Evolutionary conservation across 2,888 invertebrate species (phyloP).

Genomic region (Druceiella hillmani): DNA sequence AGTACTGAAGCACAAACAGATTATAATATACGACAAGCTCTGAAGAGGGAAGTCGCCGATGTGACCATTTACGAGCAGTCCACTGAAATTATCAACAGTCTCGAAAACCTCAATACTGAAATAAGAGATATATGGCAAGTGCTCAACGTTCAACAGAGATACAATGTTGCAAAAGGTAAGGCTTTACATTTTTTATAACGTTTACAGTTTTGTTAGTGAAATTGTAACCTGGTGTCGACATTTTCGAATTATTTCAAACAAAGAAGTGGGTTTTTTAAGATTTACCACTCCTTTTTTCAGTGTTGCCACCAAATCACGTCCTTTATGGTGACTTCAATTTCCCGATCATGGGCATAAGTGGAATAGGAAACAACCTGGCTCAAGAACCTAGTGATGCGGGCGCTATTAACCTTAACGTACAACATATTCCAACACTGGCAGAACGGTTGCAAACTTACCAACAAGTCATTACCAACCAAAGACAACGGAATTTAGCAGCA

Average conservation of each 20-base stretch:
- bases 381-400: slow-evolving; percentile 13
- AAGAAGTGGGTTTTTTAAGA: neutral
- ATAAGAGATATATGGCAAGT: slow-evolving; percentile 67
- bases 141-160: slow-evolving; percentile 54
- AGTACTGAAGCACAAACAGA: slow-evolving; percentile 62
- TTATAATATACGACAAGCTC: slow-evolving; percentile 30
- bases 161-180: slow-evolving; percentile 42
- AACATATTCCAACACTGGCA: slow-evolving; percentile 35
- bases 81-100: slow-evolving; percentile 62
- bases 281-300: slow-evolving; percentile 22
- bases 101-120: slow-evolving; percentile 65
- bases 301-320: slow-evolving; percentile 40
- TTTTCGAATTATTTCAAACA: neutral
- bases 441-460: slow-evolving; percentile 52
- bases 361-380: slow-evolving; percentile 3
- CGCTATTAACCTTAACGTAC: slow-evolving; percentile 15
- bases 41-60: slow-evolving; percentile 29
- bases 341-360: neutral
- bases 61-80: slow-evolving; percentile 54
- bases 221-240: neutral
- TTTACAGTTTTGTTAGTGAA: neutral
- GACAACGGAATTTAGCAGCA: slow-evolving; percentile 21
- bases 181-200: slow-evolving; percentile 2
- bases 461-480: slow-evolving; percentile 42
- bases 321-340: slow-evolving; percentile 45